Evolutionary conservation across 2,113 vertebrate genomes (phyloP).

Genomic region (Bos taurus): DNA sequence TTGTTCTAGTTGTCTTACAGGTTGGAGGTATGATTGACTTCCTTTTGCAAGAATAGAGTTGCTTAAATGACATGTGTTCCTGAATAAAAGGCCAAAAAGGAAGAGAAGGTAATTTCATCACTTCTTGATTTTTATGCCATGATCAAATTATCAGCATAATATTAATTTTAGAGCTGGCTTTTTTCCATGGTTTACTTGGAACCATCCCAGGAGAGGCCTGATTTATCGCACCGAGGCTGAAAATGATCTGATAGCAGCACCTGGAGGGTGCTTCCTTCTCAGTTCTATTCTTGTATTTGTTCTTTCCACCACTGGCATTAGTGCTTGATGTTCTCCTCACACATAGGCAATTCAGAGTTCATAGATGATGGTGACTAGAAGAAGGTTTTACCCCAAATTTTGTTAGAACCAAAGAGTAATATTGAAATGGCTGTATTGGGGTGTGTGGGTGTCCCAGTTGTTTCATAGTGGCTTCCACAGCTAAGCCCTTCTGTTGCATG

Average conservation of each 20-base stretch:
- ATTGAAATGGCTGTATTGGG: not conserved
- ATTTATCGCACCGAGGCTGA: not conserved
- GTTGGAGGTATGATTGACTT: not conserved
- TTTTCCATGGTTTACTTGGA: not conserved
- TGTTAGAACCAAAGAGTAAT: not conserved
- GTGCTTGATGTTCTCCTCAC: not conserved
- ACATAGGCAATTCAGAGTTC: not conserved
- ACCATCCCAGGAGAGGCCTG: not conserved
- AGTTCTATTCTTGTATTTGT: not conserved
- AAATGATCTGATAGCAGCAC: not conserved
- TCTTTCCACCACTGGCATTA: not conserved
- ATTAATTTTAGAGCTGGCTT: not conserved
- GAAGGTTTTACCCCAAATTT: not conserved
- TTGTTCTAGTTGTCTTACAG: not conserved
- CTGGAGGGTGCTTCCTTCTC: not conserved
- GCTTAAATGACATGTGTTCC: not conserved
- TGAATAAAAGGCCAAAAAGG: not conserved
- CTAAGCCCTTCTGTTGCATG: not conserved
- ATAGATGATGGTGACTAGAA: not conserved
- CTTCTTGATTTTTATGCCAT: constrained; percentile 17
- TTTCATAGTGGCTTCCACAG: not conserved
- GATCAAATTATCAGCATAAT: not conserved
- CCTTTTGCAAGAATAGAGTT: constrained; percentile 2
- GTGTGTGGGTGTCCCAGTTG: not conserved
- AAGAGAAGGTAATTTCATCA: not conserved